Base-by-base conservation (phyloP, 2,888 invertebrate genomes). In the Conomelus anceps region DNA sequence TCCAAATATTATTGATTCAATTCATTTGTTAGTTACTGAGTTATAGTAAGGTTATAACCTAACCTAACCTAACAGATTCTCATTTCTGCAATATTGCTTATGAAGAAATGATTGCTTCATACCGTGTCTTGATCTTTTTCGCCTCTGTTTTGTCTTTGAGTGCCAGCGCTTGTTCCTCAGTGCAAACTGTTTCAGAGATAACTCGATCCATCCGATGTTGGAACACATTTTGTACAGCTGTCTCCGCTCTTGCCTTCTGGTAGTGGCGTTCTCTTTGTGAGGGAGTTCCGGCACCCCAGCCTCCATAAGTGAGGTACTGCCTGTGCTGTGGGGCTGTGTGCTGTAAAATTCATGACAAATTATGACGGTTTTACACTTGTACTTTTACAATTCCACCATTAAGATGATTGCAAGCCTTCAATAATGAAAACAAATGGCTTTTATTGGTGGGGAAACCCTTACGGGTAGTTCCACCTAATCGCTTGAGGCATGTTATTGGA, bases 321-420 rank as follows among this genome's bases (percentile, higher is more conserved):
- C 97, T 95, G 93, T 98, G 98, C 93, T 98, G 98, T 0, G 98
- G 98, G 20, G 97, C 97, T 89, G 96, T 97, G 92, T 98, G 97
- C 95, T 96, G 92, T 85, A 94, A 93, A 87, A 92, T 20, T 22
- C 22, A 84, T 23, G n/a, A n/a, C n/a, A 84, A 84, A 22, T 0
- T 22, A 34, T 17, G 22, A 17, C 88, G n/a, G 7, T 88, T 23
- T 0, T 9, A 84, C 23, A 22, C 11, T n/a, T 13, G 22, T 22
- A 22, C 23, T 23, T 11, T 0, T 22, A 84, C 26, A 89, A n/a
- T n/a, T n/a, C n/a, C n/a, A n/a, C n/a, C n/a, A n/a, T n/a, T n/a
- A n/a, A n/a, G n/a, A n/a, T n/a, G n/a, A 26, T 26, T 26, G 26
- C 11, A 26, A 26, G 26, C n/a, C n/a, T n/a, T n/a, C n/a, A n/a